phyloP scores from a whole-genome alignment of 2,113 vertebrate species.

The Varanus salvator region DNA sequence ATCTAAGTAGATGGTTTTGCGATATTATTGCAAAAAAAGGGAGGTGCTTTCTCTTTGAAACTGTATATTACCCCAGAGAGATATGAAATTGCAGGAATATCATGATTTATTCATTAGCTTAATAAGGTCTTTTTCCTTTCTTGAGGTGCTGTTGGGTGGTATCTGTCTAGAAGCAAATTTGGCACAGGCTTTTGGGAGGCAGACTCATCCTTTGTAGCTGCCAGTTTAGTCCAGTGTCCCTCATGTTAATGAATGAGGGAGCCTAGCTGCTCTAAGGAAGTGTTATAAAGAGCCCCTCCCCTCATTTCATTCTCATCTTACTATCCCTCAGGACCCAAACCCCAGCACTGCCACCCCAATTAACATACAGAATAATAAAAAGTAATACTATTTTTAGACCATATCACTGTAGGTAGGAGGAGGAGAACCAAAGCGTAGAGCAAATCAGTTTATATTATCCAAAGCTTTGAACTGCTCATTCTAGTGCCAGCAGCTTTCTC shows the following conservation, averaged over 20 bases:
- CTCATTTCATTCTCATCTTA: background rate
- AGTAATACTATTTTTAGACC: background rate
- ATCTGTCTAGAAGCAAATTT: background rate
- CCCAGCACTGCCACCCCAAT: background rate
- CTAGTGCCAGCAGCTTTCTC: slow-evolving; percentile 1
- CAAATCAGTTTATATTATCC: slow-evolving; percentile 1
- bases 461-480: slow-evolving; percentile 23
- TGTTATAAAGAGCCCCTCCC: background rate
- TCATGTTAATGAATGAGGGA: background rate
- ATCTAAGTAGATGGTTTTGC: background rate
- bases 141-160: too few species aligned
- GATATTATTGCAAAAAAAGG: background rate
- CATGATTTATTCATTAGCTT: background rate
- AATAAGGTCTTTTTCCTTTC: background rate
- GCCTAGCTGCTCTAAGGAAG: background rate
- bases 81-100: background rate
- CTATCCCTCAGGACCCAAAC: background rate
- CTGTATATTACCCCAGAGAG: background rate
- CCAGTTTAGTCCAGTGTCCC: background rate
- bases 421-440: background rate
- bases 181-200: background rate
- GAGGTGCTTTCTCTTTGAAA: background rate
- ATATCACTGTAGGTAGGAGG: background rate
- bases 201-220: background rate
- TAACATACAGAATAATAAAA: background rate